Percentiles rank a stretch among this genome's conserved stretches.
Evolutionary conservation across 2,797 vertebrate species (phyloP).

Genomic region (Phaenicophaeus curvirostris): DNA sequence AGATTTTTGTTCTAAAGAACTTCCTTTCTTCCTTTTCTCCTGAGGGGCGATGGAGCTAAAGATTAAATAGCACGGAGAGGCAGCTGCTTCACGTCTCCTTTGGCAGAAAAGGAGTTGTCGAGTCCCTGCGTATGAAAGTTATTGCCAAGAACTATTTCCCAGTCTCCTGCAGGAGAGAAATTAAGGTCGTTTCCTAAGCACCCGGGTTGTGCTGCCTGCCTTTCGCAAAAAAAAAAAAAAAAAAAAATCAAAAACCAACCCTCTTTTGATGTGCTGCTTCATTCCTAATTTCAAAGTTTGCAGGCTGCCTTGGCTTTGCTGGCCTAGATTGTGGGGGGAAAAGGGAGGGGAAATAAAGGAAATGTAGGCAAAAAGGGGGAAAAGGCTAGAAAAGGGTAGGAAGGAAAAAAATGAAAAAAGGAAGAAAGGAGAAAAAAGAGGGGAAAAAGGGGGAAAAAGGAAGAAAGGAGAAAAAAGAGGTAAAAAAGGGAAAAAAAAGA

Average conservation of each 20-base stretch:
- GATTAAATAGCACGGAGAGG: conserved; percentile 9
- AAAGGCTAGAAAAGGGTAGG: too few relatives aligned
- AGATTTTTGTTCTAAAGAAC: background rate
- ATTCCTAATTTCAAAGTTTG: background rate
- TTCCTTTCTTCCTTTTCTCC: conserved; percentile 26
- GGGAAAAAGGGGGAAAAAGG: too few relatives aligned
- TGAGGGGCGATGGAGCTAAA: background rate
- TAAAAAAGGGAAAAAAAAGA: too few relatives aligned
- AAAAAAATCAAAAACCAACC: background rate
- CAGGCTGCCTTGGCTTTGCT: background rate
- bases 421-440: too few relatives aligned
- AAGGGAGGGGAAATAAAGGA: too few relatives aligned
- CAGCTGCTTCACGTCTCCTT: conserved; percentile 29
- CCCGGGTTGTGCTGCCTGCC: background rate
- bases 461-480: too few relatives aligned
- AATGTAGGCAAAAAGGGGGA: too few relatives aligned
- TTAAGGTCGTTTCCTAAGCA: conserved; percentile 24
- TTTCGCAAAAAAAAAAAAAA: background rate
- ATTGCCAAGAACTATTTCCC: background rate
- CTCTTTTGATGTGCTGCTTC: background rate
- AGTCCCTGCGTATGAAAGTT: background rate
- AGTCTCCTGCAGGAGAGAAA: conserved; percentile 10
- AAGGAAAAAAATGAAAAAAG: too few relatives aligned
- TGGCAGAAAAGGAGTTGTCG: conserved; percentile 7
- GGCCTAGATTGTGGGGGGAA: background rate